Evolutionary conservation across 2,113 vertebrate genomes (phyloP), one percentile per base, ranked within the genome.

Genomic region (Vidua chalybeata): DNA sequence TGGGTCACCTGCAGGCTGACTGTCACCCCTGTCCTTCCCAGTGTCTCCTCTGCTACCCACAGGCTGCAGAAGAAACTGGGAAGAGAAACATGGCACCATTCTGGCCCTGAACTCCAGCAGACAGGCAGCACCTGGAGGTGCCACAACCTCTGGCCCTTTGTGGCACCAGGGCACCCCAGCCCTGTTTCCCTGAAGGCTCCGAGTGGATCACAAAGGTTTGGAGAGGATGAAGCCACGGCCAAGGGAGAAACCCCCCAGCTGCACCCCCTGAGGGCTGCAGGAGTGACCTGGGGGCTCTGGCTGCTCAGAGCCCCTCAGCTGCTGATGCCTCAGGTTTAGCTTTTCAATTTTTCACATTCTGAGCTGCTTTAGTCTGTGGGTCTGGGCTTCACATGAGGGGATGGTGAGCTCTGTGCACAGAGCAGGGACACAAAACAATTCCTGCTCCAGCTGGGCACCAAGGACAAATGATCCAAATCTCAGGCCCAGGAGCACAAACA

Each of bases 161-260:
- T 27, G 21, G 8, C 59, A 46, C 37, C 33, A 28, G 49, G 28
- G 24, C 43, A 68, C 13, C 23, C 3, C 41, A 19, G 21, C 19
- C 33, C 19, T 0, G 0, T 33, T 49, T 15, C 37, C 43, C 41
- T 2, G 0, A 1, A 2, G 2, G 9, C 2, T 37, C 48, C 4
- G 8, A 43, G 22, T 6, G 11, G 33, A 6, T 19, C 37, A 24
- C 0, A 0, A 58, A 30, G 22, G 3, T 35, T 41, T 51, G 27
- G 62, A 49, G 86, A 0, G 0, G 41, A 13, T 27, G 22, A 33
- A 67, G 6, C 15, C 30, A 19, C 0, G 1, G 17, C 10, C 26
- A 19, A 20, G 31, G 81, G 23, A 73, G 27, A 27, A 78, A 23
- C 6, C 18, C 7, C 24, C 10, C 69, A 66, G 63, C 5, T 28